These are phyloP conservation scores for Cettia cetti DNA, from an alignment of 2,113 vertebrate species.

Conservation along the genomic window DNA sequence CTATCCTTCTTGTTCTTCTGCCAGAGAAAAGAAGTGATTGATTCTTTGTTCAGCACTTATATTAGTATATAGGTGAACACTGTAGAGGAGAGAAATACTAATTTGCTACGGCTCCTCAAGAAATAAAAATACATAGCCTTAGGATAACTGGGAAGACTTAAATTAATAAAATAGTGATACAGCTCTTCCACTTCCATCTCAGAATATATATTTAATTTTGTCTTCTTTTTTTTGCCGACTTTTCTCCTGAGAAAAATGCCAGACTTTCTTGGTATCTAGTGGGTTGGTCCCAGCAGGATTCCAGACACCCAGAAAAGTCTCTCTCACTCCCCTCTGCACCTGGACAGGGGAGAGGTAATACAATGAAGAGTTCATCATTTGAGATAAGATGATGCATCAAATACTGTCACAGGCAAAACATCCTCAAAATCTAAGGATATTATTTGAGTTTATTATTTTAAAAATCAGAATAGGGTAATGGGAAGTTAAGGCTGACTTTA, in stretches of 20 bases:
- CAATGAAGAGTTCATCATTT: not conserved
- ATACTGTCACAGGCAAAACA: not conserved
- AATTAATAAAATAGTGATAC: not conserved
- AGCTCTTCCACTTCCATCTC: not conserved
- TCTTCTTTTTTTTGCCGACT: not conserved
- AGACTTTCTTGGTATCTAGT: not conserved
- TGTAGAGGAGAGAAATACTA: not conserved
- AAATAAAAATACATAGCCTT: not conserved
- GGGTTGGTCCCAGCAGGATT: not conserved
- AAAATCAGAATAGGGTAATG: not conserved
- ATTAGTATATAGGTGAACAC: not conserved
- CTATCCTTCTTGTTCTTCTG: not conserved
- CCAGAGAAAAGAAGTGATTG: not conserved
- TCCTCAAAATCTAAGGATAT: not conserved
- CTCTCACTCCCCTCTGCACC: not conserved
- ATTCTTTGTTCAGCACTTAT: not conserved
- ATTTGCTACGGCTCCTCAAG: not conserved
- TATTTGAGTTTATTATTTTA: not conserved
- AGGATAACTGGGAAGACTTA: not conserved
- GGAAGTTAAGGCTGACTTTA: not conserved
- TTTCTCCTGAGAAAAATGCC: not conserved
- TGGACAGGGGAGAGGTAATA: not conserved
- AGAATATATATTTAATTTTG: not conserved
- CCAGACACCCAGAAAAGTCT: not conserved
- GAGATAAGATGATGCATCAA: not conserved